Conservation (phyloP, 2,797 vertebrate genomes). For the Tolypeutes matacus region DNA sequence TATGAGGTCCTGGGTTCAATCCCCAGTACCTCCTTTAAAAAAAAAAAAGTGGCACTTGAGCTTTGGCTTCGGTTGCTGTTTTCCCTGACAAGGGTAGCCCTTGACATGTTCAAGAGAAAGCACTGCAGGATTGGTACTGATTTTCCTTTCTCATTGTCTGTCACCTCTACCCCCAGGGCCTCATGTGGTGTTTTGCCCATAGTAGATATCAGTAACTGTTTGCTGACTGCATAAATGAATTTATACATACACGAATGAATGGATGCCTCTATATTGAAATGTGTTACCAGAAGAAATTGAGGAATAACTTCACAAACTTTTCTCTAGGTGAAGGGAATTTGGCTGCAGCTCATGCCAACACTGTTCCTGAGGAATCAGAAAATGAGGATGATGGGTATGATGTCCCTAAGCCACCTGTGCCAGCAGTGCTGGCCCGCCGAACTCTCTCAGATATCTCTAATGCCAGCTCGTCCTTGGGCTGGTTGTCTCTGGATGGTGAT, state of each 20-base stretch:
- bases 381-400: constrained; percentile 95
- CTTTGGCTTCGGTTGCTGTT: background rate
- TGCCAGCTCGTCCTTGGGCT: constrained; percentile 90
- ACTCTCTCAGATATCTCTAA: constrained; percentile 94
- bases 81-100: background rate
- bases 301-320: background rate
- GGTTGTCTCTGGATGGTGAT: constrained; percentile 92
- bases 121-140: background rate
- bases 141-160: background rate
- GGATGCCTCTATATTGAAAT: background rate
- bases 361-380: constrained; percentile 88
- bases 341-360: constrained; percentile 77
- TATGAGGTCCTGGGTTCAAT: too few species aligned
- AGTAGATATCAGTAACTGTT: background rate
- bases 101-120: background rate
- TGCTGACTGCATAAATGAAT: background rate
- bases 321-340: constrained; percentile 82
- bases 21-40: too few species aligned
- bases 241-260: background rate
- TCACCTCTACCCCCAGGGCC: background rate
- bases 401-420: constrained; percentile 92
- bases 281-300: background rate
- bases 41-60: background rate
- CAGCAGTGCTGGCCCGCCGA: constrained; percentile 89
- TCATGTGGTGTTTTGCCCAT: background rate